Evolutionary conservation across 2,888 invertebrate genomes (phyloP), one percentile per base, ranked within the genome.

Genomic region (Halictus ligatus): DNA sequence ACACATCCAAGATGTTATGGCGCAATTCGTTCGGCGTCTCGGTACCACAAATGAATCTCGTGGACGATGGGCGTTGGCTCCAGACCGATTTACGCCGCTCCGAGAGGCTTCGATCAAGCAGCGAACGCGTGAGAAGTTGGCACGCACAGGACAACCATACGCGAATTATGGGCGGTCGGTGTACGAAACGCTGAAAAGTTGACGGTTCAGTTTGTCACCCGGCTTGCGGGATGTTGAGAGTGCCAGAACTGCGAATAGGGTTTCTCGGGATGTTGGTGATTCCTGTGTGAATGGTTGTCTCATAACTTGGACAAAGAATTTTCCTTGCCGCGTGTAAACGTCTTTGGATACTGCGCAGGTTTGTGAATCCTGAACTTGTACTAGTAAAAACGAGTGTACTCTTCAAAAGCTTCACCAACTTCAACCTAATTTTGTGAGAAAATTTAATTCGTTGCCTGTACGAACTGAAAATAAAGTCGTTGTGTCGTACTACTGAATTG

Each of bases 1-100:
- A 81, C 46, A 48, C 40, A 50, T 81, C 73, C 81, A 54, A 73
- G 71, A 60, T 60, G 81, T 81, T 81, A 80, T 54, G 21, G 60
- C 73, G 29, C 72, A 46, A 80, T 40, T 72, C 40, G 29, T 72
- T 64, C 43, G 60, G 58, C 64, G 72, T 67, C 81, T 43, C 7
- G 25, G 25, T 40, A 15, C 40, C 43, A 29, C 15, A 64, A 40
- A 80, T 43, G 81, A 40, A 64, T 81, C 72, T 18, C 69, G 58
- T 46, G 29, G 54, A 15, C 43, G 25, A 35, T 10, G 40, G 40
- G 48, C 67, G 18, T 72, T 40, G 58, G 18, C 69, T 25, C 60
- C 43, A n/a, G 40, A n/a, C 40, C 15, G 72, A 29, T 81, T 81
- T 72, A 79, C 46, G 48, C 25, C 48, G 21, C 29, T 35, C n/a